phyloP scores from a whole-genome alignment of 2,113 vertebrate species.

The Colistium nudipinnis region DNA sequence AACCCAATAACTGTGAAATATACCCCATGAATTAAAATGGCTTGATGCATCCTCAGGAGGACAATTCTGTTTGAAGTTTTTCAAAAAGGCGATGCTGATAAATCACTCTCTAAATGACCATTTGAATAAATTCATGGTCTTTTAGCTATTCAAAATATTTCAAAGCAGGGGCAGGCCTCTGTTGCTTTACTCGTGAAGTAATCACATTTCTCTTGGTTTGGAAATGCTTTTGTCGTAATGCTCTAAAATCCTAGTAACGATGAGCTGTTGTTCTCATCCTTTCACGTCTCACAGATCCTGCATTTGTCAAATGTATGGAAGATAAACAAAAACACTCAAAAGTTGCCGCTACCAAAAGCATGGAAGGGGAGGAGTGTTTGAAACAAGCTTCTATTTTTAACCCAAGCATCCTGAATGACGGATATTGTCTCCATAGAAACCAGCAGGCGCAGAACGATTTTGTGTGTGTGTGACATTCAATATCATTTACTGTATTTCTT shows the following conservation, averaged over 20 bases:
- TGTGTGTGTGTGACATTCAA: neutral
- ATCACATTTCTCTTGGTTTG: neutral
- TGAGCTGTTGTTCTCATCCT: neutral
- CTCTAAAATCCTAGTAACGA: neutral
- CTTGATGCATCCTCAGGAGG: neutral
- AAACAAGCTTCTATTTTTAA: constrained; percentile 77
- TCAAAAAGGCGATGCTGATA: neutral
- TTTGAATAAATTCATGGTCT: neutral
- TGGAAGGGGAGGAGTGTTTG: constrained; percentile 51
- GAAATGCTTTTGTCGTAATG: no score
- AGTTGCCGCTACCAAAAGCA: constrained; percentile 19
- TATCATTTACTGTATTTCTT: neutral
- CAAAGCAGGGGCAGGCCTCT: neutral
- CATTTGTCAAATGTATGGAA: neutral
- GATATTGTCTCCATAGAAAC: constrained; percentile 79
- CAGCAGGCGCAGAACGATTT: constrained; percentile 29
- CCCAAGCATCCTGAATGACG: constrained; percentile 75
- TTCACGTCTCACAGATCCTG: neutral
- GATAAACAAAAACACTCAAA: neutral
- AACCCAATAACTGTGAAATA: neutral
- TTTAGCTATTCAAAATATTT: neutral
- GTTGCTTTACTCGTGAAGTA: neutral
- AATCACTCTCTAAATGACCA: neutral
- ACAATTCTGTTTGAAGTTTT: neutral
- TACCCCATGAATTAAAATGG: no score